Base-by-base conservation (phyloP, 1,140 invertebrate species). In the Colletes latitarsis region DNA sequence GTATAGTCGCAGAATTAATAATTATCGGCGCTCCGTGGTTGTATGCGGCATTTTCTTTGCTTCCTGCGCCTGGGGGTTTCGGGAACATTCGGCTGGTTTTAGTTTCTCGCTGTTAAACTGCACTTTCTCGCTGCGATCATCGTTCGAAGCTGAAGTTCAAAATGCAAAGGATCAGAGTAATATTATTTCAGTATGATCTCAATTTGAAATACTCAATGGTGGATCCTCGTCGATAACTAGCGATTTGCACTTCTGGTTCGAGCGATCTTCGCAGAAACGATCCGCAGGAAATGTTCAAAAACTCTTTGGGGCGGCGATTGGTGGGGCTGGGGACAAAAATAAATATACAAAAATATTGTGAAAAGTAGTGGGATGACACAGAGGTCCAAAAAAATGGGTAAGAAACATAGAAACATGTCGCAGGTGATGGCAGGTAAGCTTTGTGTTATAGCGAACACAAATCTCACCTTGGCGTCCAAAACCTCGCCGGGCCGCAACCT, bases 401-500 rank as follows among this genome's bases (percentile, higher is more conserved):
- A 55, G 71, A 63, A 49, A 84, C 57, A 76, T 74, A 83, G 77
- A 76, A 88, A 82, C 76, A 81, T 79, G 68, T 84, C 71, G 83
- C 81, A 86, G 88, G 88, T 86, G 84, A 88, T 88, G 68, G 91
- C 88, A 92, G 94, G 94, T 94, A 94, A 94, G 94, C 93, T 95
- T 95, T 95, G 94, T 95, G 94, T 94, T 93, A 93, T 92, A 91
- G 93, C 89, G 91, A 94, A 94, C 94, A 94, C 94, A 95, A 95
- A 95, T 94, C 95, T 95, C 96, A 96, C 96, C 96, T 96, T 96
- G 93, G 93, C 93, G 93, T 96, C 96, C 91, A 95, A 94, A 92
- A 96, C 95, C 94, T 97, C 96, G 94, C 96, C 96, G 92, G 96
- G 96, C 92, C 96, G 96, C 94, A 96, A 96, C 94, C 95, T 96